Conservation (phyloP, 2,113 vertebrate species). For the Mus pahari region DNA sequence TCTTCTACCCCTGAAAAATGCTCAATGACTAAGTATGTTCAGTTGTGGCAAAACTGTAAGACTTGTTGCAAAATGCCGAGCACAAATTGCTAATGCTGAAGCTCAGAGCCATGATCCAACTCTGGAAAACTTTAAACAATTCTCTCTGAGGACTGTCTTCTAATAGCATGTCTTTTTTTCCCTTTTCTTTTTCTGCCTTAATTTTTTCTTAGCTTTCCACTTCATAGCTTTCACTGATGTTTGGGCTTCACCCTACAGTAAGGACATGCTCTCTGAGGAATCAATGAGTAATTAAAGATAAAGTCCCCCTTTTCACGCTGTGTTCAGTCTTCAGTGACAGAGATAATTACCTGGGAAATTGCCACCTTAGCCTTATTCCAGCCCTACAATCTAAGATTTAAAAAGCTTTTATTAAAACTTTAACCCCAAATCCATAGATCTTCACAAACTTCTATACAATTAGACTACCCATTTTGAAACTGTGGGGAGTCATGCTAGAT, state of each 20-base stretch:
- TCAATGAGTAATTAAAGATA: conserved; percentile 17
- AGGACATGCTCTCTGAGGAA: not conserved
- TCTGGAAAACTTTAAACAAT: not conserved
- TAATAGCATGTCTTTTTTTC: not conserved
- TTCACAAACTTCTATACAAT: not conserved
- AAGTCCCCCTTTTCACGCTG: not conserved
- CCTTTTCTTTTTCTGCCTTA: not conserved
- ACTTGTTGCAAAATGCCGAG: not conserved
- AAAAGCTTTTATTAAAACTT: not conserved
- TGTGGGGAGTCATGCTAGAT: not conserved
- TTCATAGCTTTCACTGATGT: not conserved
- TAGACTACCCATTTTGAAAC: not conserved
- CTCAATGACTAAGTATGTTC: not conserved
- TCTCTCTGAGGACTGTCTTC: not conserved
- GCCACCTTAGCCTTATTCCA: not conserved
- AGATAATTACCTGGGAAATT: not conserved
- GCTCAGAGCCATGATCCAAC: not conserved
- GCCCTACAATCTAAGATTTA: not conserved
- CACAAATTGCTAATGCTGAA: not conserved
- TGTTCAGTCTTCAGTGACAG: not conserved
- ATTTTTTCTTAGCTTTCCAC: not conserved
- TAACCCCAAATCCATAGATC: not conserved
- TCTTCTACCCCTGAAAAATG: not conserved
- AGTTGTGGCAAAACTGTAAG: not conserved
- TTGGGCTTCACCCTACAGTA: not conserved